phyloP scores from a whole-genome alignment of 2,888 invertebrate genomes.

The Suillia variegata region DNA sequence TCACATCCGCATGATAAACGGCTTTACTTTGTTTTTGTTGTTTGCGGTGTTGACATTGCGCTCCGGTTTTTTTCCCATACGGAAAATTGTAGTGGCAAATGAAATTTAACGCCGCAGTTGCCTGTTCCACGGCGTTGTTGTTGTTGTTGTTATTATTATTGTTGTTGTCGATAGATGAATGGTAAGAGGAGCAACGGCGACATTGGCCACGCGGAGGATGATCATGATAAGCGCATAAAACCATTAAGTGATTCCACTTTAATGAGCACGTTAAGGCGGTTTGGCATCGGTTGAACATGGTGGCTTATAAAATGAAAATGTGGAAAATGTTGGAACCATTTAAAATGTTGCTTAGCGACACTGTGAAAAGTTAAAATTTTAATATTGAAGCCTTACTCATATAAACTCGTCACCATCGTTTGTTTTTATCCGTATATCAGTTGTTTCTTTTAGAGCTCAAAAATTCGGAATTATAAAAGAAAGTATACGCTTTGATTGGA shows the following conservation, averaged over 20 bases:
- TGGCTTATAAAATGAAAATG: neutral
- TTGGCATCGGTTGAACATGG: too few species aligned
- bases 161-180: neutral
- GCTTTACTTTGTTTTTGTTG: conserved; percentile 13
- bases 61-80: conserved; percentile 5
- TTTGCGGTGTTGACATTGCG: conserved; percentile 5
- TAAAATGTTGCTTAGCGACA: too few species aligned
- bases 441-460: too few species aligned
- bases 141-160: conserved; percentile 1
- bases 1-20: conserved; percentile 28
- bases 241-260: conserved; percentile 58
- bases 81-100: conserved; percentile 2
- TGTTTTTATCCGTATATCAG: too few species aligned
- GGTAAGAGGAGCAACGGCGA: neutral
- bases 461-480: too few species aligned
- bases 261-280: conserved; percentile 47
- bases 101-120: conserved; percentile 6
- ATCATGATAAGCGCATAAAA: conserved; percentile 55
- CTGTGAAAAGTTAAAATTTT: too few species aligned
- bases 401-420: too few species aligned
- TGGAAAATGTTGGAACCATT: neutral
- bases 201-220: conserved; percentile 27
- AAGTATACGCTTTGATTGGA: too few species aligned
- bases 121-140: neutral
- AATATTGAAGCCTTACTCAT: too few species aligned